Evolutionary conservation across 1,140 invertebrate genomes (phyloP), one percentile per base, ranked within the genome.

Genomic region (Aleiodes sp.): DNA sequence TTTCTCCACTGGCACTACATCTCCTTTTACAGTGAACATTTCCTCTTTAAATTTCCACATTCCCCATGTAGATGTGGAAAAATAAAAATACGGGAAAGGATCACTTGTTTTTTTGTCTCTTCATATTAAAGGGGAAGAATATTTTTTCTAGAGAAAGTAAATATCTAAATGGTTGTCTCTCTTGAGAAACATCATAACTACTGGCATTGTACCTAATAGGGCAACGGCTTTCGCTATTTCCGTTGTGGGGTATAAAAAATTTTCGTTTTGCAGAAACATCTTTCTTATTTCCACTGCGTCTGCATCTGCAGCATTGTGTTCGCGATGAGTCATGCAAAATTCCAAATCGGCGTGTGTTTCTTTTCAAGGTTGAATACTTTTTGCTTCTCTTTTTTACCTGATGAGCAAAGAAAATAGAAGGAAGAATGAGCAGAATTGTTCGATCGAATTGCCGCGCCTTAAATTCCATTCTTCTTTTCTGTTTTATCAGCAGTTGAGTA

Each of bases 381-480:
- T n/a, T n/a, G n/a, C n/a, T n/a, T n/a, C n/a, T n/a, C n/a, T n/a
- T 52, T 52, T 46, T 52, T 52, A 46, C 41, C 41, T 46, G 41
- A 19, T 46, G 4, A 16, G 14, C 14, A 2, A 16, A 16, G 41
- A 16, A 16, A 46, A 46, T 46, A 46, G 41, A 16, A n/a, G n/a
- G n/a, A n/a, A 46, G 19, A 46, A 46, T 46, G 41, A 16, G 41
- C 14, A 46, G 41, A 2, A 16, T 2, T 46, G 4, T n/a, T 46
- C n/a, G 19, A 46, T 46, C n/a, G n/a, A n/a, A 46, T 16, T 14
- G n/a, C 41, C 41, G 41, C 41, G 41, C 41, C 41, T 46, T 46
- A 16, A 46, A 46, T 46, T 46, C 2, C 14, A n/a, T n/a, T n/a
- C n/a, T n/a, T n/a, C n/a, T n/a, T 6, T 1, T n/a, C 16, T 19